phyloP scores from a whole-genome alignment of 2,113 vertebrate genomes.

The Datnioides undecimradiatus region DNA sequence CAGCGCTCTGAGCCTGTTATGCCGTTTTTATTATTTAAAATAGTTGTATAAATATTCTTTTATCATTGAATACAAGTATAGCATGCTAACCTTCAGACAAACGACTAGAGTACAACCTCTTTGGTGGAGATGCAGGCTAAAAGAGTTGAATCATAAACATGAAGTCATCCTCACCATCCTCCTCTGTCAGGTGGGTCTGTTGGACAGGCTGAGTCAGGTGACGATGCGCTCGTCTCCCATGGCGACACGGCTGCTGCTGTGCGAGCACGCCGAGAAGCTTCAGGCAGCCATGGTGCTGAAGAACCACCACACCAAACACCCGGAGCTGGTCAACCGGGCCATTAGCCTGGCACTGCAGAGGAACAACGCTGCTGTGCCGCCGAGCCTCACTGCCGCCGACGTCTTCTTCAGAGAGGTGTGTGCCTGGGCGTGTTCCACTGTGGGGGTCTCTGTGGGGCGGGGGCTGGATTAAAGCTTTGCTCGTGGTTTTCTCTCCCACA shows the following conservation, averaged over 20 bases:
- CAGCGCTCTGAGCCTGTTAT: too few species aligned
- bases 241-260: constrained; percentile 91
- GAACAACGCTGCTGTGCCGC: constrained; percentile 80
- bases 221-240: constrained; percentile 83
- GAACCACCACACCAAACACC: constrained; percentile 90
- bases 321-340: constrained; percentile 89
- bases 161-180: background rate
- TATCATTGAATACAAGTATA: too few species aligned
- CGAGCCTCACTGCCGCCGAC: constrained; percentile 92
- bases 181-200: constrained; percentile 87
- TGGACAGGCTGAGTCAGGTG: constrained; percentile 87
- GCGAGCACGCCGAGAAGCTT: constrained; percentile 95
- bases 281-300: constrained; percentile 92
- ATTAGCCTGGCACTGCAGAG: constrained; percentile 86
- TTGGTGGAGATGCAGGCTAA: background rate
- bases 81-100: background rate
- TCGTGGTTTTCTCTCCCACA: constrained; percentile 46
- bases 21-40: background rate
- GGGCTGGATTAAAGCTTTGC: background rate
- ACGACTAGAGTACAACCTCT: too few species aligned
- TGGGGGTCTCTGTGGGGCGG: accelerated
- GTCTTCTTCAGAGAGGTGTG: constrained; percentile 96
- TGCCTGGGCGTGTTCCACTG: background rate
- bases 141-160: background rate
- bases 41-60: too few species aligned